Evolutionary conservation across 2,113 vertebrate genomes (phyloP).

Genomic region (Rutilus rutilus): DNA sequence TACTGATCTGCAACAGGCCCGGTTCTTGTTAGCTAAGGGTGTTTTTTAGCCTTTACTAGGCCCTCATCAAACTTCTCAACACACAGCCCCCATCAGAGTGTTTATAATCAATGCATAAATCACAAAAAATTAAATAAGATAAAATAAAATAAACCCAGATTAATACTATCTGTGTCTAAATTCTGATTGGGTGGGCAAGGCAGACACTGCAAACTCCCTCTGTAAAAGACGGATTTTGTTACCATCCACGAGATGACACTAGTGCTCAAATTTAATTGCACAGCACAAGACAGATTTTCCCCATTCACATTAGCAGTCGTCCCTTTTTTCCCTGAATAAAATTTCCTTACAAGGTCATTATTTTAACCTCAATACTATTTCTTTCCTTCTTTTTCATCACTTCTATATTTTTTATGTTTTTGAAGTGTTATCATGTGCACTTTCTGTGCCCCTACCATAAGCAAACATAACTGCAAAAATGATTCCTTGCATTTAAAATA

Average conservation of each 20-base stretch:
- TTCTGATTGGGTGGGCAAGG: no score
- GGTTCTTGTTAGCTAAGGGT: no score
- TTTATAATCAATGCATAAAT: no score
- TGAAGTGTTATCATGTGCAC: not conserved
- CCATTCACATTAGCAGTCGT: not conserved
- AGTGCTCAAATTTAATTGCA: conserved; percentile 40
- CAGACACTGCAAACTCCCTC: not conserved
- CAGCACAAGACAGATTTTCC: not conserved
- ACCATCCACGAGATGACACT: conserved; percentile 58
- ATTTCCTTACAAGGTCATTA: not conserved
- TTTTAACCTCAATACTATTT: not conserved
- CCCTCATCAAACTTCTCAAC: no score
- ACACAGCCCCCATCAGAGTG: no score
- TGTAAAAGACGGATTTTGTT: not conserved
- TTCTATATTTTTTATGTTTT: not conserved
- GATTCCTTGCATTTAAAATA: not conserved
- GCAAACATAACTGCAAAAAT: not conserved
- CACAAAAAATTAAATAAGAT: no score
- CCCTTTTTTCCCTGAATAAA: not conserved
- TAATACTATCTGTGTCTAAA: no score
- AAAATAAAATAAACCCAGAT: no score
- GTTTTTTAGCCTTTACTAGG: no score
- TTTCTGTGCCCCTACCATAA: not conserved
- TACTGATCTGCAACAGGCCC: not conserved
- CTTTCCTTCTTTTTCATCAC: not conserved